Conservation (phyloP, 2,888 invertebrate genomes). For the Neocrepidodera transversa region DNA sequence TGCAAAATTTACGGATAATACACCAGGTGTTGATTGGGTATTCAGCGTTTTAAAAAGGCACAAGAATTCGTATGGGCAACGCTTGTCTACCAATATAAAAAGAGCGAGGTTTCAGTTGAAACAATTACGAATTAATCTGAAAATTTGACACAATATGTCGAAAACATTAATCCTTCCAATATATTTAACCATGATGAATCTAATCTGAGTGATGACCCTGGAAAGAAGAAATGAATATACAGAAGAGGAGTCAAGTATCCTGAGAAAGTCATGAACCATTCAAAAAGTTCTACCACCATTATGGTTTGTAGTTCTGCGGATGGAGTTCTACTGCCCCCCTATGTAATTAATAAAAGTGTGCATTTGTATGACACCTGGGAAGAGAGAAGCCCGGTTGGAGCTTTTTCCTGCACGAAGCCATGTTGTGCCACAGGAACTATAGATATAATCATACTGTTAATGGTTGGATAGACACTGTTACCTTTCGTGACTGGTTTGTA, state of each 20-base stretch:
- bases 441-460: conserved; percentile 52
- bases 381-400: conserved; percentile 50
- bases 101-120: no score
- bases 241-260: conserved; percentile 20
- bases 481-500: conserved; percentile 44
- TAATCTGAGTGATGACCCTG: not conserved
- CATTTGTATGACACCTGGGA: no score
- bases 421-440: conserved; percentile 37
- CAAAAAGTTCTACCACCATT: conserved; percentile 48
- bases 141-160: not conserved
- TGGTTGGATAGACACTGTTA: conserved; percentile 46
- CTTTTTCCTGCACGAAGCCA: conserved; percentile 35
- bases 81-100: not conserved
- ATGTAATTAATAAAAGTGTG: no score
- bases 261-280: conserved; percentile 23
- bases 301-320: conserved; percentile 53
- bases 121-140: no score
- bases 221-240: not conserved
- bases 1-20: not conserved
- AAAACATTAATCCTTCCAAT: not conserved
- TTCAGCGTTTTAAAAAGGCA: not conserved
- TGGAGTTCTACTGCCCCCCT: no score
- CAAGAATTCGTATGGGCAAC: no score
- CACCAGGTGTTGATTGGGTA: not conserved
- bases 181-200: not conserved